A percentile compares a stretch with the other conserved stretches of the same genome.
Conservation (phyloP, 2,888 invertebrate species). For the Drosophila birchii region DNA sequence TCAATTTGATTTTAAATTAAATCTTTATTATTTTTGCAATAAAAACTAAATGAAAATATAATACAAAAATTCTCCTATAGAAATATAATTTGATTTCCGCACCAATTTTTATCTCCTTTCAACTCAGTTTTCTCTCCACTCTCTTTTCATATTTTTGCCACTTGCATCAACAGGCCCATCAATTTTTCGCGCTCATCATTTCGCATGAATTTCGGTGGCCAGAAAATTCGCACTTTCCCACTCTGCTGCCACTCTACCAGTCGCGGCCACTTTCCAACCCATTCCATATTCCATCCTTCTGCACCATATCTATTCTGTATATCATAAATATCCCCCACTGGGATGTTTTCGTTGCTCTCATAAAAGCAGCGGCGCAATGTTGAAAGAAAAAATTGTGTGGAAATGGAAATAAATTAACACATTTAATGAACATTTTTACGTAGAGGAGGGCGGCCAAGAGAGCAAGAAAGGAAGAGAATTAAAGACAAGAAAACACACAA, state of each 20-base stretch:
- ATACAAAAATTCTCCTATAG: not conserved
- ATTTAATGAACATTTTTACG: constrained; percentile 73
- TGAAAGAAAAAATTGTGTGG: constrained; percentile 62
- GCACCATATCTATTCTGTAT: constrained; percentile 26
- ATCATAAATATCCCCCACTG: constrained; percentile 46
- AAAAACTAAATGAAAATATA: not conserved
- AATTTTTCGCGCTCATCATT: constrained; percentile 34
- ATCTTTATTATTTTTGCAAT: not conserved
- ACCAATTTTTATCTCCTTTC: constrained; percentile 25
- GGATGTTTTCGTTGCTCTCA: constrained; percentile 62
- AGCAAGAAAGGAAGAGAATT: constrained; percentile 15
- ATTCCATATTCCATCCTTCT: not conserved
- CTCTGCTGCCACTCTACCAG: not conserved
- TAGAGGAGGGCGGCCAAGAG: constrained; percentile 23
- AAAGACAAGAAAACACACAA: constrained; percentile 8
- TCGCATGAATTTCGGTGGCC: constrained; percentile 2
- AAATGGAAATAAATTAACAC: constrained; percentile 78
- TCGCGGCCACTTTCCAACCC: not conserved
- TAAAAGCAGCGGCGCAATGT: constrained; percentile 42
- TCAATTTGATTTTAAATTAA: not conserved
- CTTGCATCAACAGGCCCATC: constrained; percentile 43
- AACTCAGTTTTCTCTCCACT: constrained; percentile 8
- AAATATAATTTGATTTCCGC: not conserved
- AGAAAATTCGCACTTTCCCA: constrained; percentile 5
- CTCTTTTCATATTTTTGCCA: constrained; percentile 10